A percentile compares a stretch with the other conserved stretches of the same genome.
These are phyloP conservation scores for Pempheris klunzingeri DNA, from an alignment of 2,797 vertebrate genomes.

Conservation along the genomic window DNA sequence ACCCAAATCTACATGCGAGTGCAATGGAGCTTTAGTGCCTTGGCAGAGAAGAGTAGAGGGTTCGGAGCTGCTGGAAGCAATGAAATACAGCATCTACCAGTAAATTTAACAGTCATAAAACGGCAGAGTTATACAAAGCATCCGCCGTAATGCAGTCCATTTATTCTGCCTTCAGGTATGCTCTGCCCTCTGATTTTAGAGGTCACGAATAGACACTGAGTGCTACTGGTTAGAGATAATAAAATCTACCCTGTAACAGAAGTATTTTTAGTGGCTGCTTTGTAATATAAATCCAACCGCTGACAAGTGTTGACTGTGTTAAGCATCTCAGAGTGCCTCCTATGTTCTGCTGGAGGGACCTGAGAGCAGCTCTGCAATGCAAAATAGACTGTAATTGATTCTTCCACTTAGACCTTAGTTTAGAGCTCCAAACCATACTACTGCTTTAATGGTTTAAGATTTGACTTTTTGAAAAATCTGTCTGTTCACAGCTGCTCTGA, in stretches of 20 bases:
- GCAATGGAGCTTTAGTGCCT: neutral
- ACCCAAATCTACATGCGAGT: neutral
- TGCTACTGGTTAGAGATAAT: constrained; percentile 20
- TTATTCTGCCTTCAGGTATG: constrained; percentile 48
- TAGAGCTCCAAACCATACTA: neutral
- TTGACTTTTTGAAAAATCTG: neutral
- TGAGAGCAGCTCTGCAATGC: constrained; percentile 7
- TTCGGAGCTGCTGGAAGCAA: constrained; percentile 16
- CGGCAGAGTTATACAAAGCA: constrained; percentile 24
- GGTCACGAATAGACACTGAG: constrained; percentile 28
- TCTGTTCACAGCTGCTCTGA: neutral
- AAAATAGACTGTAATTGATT: neutral
- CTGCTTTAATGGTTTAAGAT: constrained; percentile 6
- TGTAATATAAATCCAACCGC: constrained; percentile 28
- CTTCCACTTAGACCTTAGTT: neutral
- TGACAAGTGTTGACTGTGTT: constrained; percentile 2
- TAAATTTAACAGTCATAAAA: constrained; percentile 34
- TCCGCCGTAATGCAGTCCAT: constrained; percentile 40
- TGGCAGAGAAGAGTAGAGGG: neutral
- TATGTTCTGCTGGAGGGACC: constrained; percentile 6
- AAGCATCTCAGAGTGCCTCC: neutral
- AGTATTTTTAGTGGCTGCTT: constrained; percentile 26
- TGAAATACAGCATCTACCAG: constrained; percentile 22
- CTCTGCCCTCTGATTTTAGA: constrained; percentile 12
- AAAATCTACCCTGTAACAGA: constrained; percentile 19